Evolutionary conservation across 2,113 vertebrate species (phyloP), one percentile per base, ranked within the genome.

Genomic region (Percopsis transmontana): DNA sequence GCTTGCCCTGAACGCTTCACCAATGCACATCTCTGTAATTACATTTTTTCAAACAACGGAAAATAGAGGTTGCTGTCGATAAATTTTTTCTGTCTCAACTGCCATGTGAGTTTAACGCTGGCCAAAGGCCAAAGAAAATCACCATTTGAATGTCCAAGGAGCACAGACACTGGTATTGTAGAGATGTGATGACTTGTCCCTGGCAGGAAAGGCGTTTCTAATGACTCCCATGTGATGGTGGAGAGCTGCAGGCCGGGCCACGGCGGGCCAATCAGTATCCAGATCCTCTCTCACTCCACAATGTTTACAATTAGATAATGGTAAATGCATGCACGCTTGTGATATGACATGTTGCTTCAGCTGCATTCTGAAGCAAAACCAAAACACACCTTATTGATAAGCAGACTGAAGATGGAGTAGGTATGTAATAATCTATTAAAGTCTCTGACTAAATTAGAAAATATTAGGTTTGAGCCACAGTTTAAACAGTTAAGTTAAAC

Each of bases 21-120:
- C 8, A 2, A 39, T 5, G 45, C 72, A 67, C 64, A 85, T 81
- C 72, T 73, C 58, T 70, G 64, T 21, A 61, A 72, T 77, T 69
- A 78, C 12, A 24, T 24, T 24, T 47, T 61, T 56, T 40, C 38
- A 24, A 23, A 61, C 61, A 62, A 75, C 72, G 77, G 74, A 62
- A 33, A 18, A 23, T 2, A 13, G 15, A 38, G 10, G 57, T 63
- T 44, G 23, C 47, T 59, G 44, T 62, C 27, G 7, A 56, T 10
- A 21, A 33, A 18, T 42, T 62, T 23, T 18, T 33, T 11, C 21
- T 11, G 21, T 66, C 14, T 27, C 13, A 55, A 63, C 20, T 27
- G 50, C 41, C 2, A 41, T 13, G 16, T 41, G 66, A 64, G 50
- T 70, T 19, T 68, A 56, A 66, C n/a, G n/a, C n/a, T n/a, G n/a